Conservation (phyloP, 2,797 vertebrate species). For the Semotilus atromaculatus region DNA sequence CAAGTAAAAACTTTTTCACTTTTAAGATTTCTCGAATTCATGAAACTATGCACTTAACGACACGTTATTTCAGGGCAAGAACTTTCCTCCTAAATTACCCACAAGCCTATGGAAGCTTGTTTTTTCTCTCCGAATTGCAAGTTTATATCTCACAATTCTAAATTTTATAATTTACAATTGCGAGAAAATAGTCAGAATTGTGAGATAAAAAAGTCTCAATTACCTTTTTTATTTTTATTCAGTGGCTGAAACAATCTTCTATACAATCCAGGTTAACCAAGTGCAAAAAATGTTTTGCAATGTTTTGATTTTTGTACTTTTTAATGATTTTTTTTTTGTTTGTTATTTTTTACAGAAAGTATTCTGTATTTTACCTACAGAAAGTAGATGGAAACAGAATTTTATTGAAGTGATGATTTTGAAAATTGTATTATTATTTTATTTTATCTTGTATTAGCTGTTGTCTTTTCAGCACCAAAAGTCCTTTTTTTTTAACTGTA, state of each 20-base stretch:
- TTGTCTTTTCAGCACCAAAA: no score
- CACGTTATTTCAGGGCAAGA: neutral
- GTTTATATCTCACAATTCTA: neutral
- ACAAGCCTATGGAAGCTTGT: neutral
- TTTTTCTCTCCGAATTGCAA: no score
- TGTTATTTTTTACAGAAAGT: no score
- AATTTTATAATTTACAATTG: neutral
- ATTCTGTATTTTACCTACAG: neutral
- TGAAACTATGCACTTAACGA: neutral
- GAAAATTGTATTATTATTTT: neutral
- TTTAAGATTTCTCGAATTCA: neutral
- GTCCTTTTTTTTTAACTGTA: no score
- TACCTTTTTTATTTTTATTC: no score
- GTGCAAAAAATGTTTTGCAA: neutral
- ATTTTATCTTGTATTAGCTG: neutral
- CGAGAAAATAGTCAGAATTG: no score
- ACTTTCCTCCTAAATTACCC: neutral
- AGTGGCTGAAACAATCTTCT: no score
- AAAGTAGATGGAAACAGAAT: neutral
- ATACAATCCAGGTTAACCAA: neutral
- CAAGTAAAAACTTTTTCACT: neutral
- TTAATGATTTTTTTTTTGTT: no score
- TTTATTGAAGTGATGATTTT: neutral
- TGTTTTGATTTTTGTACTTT: neutral
- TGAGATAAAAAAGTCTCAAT: no score